Base-by-base conservation (phyloP, 37 sponge, comb jelly and placozoan species). In the Axinella damicornis region DNA sequence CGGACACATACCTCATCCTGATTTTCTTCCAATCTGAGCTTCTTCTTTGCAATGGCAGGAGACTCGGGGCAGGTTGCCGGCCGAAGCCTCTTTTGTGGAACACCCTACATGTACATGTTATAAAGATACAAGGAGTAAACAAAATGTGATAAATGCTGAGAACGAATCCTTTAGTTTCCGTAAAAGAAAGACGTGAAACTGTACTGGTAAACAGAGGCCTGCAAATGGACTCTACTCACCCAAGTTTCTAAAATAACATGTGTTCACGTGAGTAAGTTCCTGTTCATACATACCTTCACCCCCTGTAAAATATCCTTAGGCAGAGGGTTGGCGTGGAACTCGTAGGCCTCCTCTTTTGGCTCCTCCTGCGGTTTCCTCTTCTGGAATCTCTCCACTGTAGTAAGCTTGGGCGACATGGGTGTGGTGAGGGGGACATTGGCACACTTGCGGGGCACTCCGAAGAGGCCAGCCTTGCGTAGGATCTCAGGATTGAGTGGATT, bases 401-500 rank as follows among this genome's bases (percentile, higher is more conserved):
- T 80, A 31, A 89, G 90, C 21, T 65, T 52, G 32, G 91, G 90
- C 2, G 87, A 68, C 46, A 56, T 35, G 15, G 90, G 69, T 1
- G 33, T 36, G 32, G 90, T 94, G 33, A 66, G 40, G 30, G 53
- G 39, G 13, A 33, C 34, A 18, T 53, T 22, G 17, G 38, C 46
- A 27, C 52, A 65, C 39, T 69, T 73, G n/a, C 60, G 59, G n/a
- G 82, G 83, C 14, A 93, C 85, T 20, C 94, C 94, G 57, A 36
- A 65, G 39, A 85, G 68, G 1, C 94, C 94, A 12, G 55, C 74
- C 35, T 35, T 65, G 0, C 34, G 46, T 22, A 94, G 55, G 65
- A 94, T 81, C 58, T 84, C 84, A 5, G 67, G 75, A 81, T 90
- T 87, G 53, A 94, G 52, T 2, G 91, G 88, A 2, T 78, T 82